These are phyloP conservation scores for Pseudomyrmex dendroicus DNA, from an alignment of 1,140 invertebrate genomes.

Conservation along the genomic window DNA sequence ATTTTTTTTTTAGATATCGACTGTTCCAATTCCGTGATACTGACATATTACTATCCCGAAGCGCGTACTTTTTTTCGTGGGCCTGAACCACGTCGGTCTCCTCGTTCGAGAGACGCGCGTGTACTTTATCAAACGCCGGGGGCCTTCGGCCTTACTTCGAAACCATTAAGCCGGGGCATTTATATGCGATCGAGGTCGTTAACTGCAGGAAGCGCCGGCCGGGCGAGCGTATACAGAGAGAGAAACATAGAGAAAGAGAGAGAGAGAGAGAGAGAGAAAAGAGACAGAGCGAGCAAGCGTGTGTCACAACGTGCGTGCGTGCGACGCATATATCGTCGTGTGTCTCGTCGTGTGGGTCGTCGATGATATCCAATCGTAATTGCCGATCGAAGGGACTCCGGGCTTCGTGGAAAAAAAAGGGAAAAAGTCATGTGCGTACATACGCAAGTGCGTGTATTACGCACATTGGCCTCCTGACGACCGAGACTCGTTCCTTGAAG, in stretches of 20 bases:
- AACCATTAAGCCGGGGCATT: conserved; percentile 79
- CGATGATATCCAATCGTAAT: conserved; percentile 45
- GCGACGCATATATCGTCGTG: background rate
- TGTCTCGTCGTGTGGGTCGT: background rate
- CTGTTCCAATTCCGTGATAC: conserved; percentile 28
- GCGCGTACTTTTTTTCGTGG: background rate
- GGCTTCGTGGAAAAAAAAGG: conserved; percentile 46
- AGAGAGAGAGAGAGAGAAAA: no score
- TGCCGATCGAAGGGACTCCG: conserved; percentile 31
- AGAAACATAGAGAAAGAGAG: background rate
- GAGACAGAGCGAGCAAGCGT: conserved; percentile 4
- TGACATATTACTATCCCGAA: conserved; percentile 39
- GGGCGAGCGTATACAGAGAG: conserved; percentile 56
- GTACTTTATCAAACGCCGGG: conserved; percentile 64
- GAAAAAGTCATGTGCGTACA: conserved; percentile 30
- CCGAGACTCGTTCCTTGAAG: conserved; percentile 23
- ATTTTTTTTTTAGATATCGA: conserved; percentile 19
- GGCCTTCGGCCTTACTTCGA: conserved; percentile 77
- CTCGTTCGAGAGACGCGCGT: conserved; percentile 44
- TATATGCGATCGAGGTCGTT: conserved; percentile 83
- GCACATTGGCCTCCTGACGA: background rate
- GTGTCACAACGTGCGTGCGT: conserved; percentile 39
- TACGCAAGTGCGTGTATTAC: conserved; percentile 7
- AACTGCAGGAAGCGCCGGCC: conserved; percentile 82
- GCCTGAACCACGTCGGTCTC: background rate